Percentiles rank a stretch among this genome's conserved stretches.
phyloP scores from a whole-genome alignment of 2,113 vertebrate genomes.

The Felis catus region DNA sequence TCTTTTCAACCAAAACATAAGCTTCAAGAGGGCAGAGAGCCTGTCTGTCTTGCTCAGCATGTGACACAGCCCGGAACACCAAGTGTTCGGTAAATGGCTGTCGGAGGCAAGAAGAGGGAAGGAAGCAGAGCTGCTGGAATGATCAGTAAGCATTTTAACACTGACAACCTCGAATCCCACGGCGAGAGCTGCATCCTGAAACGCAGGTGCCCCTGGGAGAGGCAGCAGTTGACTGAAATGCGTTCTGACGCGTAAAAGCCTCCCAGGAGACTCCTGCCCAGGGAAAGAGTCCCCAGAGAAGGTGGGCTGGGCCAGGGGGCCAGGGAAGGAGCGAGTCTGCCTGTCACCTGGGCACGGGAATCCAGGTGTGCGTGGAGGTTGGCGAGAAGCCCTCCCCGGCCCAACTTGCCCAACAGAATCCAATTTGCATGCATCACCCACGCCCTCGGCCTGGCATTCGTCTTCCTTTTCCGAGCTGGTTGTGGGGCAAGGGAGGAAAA shows the following conservation, averaged over 20 bases:
- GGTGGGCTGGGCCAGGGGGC: not conserved
- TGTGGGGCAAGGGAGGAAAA: conserved; percentile 8
- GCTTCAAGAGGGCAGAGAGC: not conserved
- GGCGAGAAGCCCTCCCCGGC: not conserved
- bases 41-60: not conserved
- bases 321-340: not conserved
- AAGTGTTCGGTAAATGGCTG: not conserved
- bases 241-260: not conserved
- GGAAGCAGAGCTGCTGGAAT: not conserved
- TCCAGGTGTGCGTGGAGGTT: not conserved
- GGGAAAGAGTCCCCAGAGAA: not conserved
- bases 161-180: not conserved
- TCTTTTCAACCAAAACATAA: not conserved
- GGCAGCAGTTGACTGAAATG: conserved; percentile 44
- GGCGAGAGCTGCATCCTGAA: not conserved
- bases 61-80: not conserved
- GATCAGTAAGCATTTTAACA: not conserved
- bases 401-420: not conserved
- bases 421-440: not conserved
- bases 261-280: not conserved
- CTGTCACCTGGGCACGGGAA: not conserved
- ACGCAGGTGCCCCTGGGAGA: not conserved
- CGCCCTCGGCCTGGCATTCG: fast-evolving
- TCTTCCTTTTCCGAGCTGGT: not conserved
- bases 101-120: not conserved